Conservation (phyloP, 2,113 vertebrate species). For the Bothrops jararaca region DNA sequence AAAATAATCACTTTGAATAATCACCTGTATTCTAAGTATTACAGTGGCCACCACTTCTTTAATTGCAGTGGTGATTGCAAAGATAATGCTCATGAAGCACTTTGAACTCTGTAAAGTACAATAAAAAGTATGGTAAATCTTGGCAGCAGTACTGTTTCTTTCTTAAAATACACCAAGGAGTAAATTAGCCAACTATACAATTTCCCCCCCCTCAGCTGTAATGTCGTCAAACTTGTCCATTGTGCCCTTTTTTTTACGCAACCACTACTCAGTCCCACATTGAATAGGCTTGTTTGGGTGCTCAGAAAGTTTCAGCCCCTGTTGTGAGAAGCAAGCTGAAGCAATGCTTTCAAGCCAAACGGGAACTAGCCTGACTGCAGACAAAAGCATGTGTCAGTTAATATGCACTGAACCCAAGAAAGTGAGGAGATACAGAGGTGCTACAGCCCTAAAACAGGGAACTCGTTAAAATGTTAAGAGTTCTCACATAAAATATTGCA, state of each 20-base stretch:
- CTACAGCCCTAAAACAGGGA: background rate
- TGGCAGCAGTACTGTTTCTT: background rate
- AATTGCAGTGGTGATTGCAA: background rate
- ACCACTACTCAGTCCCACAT: background rate
- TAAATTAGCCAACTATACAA: background rate
- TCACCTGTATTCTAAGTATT: background rate
- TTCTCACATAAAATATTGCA: background rate
- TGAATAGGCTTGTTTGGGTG: background rate
- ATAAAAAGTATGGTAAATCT: background rate
- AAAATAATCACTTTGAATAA: background rate
- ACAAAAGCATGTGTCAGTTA: background rate
- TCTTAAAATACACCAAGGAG: background rate
- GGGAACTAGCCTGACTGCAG: background rate
- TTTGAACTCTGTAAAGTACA: background rate
- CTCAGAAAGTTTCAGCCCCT: background rate
- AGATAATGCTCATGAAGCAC: background rate
- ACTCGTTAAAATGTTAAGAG: background rate
- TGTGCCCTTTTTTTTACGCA: background rate
- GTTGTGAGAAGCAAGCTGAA: background rate
- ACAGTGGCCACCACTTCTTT: background rate
- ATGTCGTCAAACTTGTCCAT: background rate
- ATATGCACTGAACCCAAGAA: background rate
- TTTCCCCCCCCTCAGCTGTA: background rate
- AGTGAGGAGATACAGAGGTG: background rate
- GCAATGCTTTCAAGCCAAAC: background rate